Percentiles rank a stretch among this genome's conserved stretches.
These are phyloP conservation scores for Cyclopterus lumpus DNA, from an alignment of 2,797 vertebrate species.

Conservation along the genomic window DNA sequence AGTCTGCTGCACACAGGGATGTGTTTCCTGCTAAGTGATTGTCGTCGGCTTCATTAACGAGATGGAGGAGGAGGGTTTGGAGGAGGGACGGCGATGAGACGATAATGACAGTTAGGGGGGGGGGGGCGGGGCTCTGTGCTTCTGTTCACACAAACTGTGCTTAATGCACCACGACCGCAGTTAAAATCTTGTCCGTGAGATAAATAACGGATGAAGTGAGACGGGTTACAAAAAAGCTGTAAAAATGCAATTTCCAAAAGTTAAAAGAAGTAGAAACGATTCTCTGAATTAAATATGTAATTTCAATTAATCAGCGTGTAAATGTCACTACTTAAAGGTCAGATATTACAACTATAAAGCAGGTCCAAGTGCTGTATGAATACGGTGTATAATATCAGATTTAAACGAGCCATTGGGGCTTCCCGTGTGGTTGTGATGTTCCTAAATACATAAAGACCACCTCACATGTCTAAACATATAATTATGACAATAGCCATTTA, in stretches of 20 bases:
- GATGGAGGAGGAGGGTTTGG: conserved; percentile 64
- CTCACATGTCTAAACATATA: neutral
- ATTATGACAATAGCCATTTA: neutral
- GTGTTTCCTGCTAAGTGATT: conserved; percentile 60
- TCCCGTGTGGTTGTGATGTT: too few relatives aligned
- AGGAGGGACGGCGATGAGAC: conserved; percentile 60
- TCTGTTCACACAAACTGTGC: conserved; percentile 62
- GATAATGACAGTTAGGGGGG: conserved; percentile 66
- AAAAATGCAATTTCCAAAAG: neutral
- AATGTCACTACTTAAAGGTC: too few relatives aligned
- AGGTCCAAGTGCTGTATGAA: too few relatives aligned
- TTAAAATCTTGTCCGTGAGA: conserved; percentile 43
- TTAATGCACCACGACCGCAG: conserved; percentile 47
- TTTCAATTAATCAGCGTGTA: neutral
- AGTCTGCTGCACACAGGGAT: conserved; percentile 26
- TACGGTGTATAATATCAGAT: too few relatives aligned
- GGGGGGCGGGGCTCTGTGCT: conserved; percentile 30
- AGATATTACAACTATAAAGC: too few relatives aligned
- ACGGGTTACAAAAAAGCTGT: too few relatives aligned
- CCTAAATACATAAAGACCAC: too few relatives aligned
- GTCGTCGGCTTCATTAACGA: conserved; percentile 63
- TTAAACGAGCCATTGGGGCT: too few relatives aligned
- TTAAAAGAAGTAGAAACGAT: neutral
- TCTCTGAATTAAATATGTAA: neutral
- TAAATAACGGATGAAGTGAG: conserved; percentile 17